phyloP scores from a whole-genome alignment of 2,113 vertebrate species.

The Ophiodon elongatus region DNA sequence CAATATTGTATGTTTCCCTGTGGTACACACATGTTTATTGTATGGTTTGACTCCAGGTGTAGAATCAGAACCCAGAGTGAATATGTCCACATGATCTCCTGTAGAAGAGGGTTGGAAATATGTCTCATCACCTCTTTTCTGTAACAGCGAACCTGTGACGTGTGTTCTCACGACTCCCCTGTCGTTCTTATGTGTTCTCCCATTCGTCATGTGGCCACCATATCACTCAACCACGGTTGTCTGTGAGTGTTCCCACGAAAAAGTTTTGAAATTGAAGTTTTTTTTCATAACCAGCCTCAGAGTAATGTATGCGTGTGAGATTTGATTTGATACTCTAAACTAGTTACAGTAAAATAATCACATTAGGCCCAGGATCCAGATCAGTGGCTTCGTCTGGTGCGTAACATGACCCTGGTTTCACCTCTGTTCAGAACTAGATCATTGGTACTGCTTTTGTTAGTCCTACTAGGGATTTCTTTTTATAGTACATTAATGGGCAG shows the following conservation, averaged over 20 bases:
- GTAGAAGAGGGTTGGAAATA: background rate
- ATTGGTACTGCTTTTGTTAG: slow-evolving; percentile 5
- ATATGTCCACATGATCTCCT: background rate
- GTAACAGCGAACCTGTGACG: background rate
- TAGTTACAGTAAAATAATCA: slow-evolving; percentile 32
- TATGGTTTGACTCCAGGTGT: background rate
- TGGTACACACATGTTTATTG: background rate
- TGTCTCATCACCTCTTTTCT: background rate
- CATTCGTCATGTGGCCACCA: background rate
- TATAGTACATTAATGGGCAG: slow-evolving; percentile 43
- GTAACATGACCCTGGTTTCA: slow-evolving; percentile 18
- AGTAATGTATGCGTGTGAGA: background rate
- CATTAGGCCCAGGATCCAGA: background rate
- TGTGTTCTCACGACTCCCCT: background rate
- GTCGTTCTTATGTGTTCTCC: background rate
- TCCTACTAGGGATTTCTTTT: slow-evolving; percentile 36
- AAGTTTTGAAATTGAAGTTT: background rate
- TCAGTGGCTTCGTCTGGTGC: background rate
- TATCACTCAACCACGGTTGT: background rate
- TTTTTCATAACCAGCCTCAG: background rate
- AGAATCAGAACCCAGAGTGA: background rate
- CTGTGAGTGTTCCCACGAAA: background rate
- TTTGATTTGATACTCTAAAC: slow-evolving; percentile 23
- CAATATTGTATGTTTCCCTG: background rate
- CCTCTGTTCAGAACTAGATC: slow-evolving; percentile 1